These are phyloP conservation scores for Drosophila orosa DNA, from an alignment of 1,140 invertebrate species.

Conservation along the genomic window DNA sequence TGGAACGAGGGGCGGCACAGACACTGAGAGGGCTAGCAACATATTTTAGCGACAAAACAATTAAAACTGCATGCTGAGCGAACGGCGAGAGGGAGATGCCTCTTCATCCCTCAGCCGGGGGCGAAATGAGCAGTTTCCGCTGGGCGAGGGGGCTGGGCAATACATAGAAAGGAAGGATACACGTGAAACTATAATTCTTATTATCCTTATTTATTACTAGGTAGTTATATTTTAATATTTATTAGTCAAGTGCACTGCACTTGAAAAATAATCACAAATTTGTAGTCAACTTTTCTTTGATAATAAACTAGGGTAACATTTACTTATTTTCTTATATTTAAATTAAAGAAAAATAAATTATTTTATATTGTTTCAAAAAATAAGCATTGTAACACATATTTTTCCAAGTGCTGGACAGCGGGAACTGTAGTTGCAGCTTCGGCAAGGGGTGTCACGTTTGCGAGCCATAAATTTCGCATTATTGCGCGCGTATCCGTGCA, in stretches of 20 bases:
- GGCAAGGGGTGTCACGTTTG: constrained; percentile 67
- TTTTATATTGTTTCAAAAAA: not conserved
- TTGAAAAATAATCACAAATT: too few species aligned
- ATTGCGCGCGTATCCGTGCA: constrained; percentile 74
- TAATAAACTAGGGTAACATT: too few species aligned
- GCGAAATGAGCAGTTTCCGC: constrained; percentile 69
- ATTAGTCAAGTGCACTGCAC: not conserved
- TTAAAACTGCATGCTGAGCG: constrained; percentile 74
- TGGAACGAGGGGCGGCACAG: not conserved
- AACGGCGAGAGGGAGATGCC: constrained; percentile 32
- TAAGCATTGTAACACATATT: not conserved
- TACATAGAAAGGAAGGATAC: not conserved
- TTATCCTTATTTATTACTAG: not conserved
- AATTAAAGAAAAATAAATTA: too few species aligned
- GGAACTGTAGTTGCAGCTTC: constrained; percentile 21
- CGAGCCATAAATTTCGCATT: constrained; percentile 75
- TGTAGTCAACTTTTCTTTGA: too few species aligned
- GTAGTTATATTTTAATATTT: not conserved
- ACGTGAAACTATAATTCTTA: not conserved
- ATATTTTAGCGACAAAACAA: constrained; percentile 73
- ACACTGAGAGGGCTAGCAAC: constrained; percentile 30
- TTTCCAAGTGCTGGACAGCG: not conserved
- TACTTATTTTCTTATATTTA: not conserved
- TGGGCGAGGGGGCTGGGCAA: constrained; percentile 1
- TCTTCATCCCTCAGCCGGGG: constrained; percentile 22